Evolutionary conservation across 2,888 invertebrate genomes (phyloP).

Genomic region (Linhomoeus sp.): DNA sequence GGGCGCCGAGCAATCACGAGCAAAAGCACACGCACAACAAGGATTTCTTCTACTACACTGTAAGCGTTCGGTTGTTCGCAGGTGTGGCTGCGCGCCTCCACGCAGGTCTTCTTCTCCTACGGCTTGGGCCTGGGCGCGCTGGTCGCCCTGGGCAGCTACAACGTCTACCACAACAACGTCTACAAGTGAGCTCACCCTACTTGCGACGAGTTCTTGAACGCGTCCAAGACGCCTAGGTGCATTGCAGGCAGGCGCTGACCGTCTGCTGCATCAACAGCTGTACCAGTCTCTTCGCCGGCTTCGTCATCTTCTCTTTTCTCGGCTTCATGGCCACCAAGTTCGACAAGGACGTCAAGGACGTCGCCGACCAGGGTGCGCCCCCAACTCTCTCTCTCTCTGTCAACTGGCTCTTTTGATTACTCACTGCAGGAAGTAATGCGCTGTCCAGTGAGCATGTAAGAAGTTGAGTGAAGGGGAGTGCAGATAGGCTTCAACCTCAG

Average conservation of each 20-base stretch:
- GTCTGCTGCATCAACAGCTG: constrained; percentile 33
- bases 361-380: constrained; percentile 24
- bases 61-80: no score
- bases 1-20: no score
- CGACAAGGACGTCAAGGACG: constrained; percentile 24
- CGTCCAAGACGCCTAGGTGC: no score
- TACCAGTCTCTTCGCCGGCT: constrained; percentile 34
- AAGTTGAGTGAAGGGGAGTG: no score
- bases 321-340: constrained; percentile 31
- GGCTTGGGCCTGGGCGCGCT: constrained; percentile 85
- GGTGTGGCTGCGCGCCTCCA: constrained; percentile 98
- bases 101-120: constrained; percentile 93
- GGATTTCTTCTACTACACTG: no score
- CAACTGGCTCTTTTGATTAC: no score
- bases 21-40: no score
- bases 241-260: constrained; percentile 33
- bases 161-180: constrained; percentile 90
- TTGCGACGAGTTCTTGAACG: no score
- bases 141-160: constrained; percentile 90
- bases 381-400: no score
- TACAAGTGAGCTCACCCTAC: constrained; percentile 85
- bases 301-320: constrained; percentile 36
- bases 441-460: no score
- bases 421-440: no score
- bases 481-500: no score